Evolutionary conservation across 2,113 vertebrate genomes (phyloP).

Genomic region (Tympanuchus pallidicinctus): DNA sequence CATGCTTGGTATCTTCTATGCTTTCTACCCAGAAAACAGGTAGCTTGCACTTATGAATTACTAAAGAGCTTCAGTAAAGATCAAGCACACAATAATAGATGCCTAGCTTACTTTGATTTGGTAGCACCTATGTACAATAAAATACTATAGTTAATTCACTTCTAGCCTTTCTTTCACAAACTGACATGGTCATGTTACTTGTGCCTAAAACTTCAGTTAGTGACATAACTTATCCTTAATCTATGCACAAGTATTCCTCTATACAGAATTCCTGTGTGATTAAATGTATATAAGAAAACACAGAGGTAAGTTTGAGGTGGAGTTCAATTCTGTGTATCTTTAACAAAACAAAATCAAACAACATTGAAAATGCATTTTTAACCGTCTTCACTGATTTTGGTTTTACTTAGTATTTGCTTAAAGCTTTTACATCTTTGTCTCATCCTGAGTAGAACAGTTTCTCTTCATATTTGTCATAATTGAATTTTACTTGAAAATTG

Average conservation of each 20-base stretch:
- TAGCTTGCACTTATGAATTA: not conserved
- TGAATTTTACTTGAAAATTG: constrained; percentile 38
- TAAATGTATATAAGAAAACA: not conserved
- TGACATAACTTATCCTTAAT: not conserved
- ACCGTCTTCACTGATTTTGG: not conserved
- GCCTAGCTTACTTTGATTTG: not conserved
- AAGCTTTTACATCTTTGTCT: not conserved
- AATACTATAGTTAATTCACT: not conserved
- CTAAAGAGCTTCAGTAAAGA: not conserved
- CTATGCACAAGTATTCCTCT: not conserved
- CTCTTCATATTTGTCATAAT: constrained; percentile 29
- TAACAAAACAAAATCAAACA: not conserved
- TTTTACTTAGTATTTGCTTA: not conserved
- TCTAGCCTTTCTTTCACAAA: not conserved
- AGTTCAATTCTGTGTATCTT: not conserved
- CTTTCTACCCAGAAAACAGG: not conserved
- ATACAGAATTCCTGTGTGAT: not conserved
- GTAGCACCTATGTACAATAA: not conserved
- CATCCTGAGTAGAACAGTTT: not conserved
- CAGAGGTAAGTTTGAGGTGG: not conserved
- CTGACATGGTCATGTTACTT: not conserved
- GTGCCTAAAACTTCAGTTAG: not conserved
- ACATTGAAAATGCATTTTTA: not conserved
- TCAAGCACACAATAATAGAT: not conserved
- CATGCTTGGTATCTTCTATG: not conserved